Conservation (phyloP, 2,888 invertebrate species). For the Cosmia trapezina region DNA sequence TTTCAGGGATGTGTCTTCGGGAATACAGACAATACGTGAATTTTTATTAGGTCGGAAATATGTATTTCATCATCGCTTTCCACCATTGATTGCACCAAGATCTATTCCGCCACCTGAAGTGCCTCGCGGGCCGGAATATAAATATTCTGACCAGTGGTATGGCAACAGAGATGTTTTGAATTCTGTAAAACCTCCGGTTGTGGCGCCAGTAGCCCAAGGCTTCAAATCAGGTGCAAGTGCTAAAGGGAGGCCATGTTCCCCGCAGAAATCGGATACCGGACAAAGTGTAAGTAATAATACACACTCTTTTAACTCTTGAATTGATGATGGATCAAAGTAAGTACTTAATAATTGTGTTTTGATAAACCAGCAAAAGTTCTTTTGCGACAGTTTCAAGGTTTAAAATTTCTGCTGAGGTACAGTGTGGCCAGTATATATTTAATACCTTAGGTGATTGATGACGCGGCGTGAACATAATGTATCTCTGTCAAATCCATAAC, state of each 20-base stretch:
- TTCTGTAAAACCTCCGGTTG: conserved; percentile 81
- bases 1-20: conserved; percentile 76
- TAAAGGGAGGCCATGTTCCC: neutral
- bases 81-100: conserved; percentile 76
- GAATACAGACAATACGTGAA: conserved; percentile 75
- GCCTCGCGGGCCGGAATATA: conserved; percentile 78
- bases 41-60: conserved; percentile 81
- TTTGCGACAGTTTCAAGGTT: neutral
- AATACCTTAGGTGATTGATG: neutral
- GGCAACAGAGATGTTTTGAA: conserved; percentile 71
- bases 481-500: neutral
- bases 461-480: neutral
- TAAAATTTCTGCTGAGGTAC: neutral
- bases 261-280: neutral
- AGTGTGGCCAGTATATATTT: neutral
- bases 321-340: neutral
- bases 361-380: neutral
- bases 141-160: conserved; percentile 80
- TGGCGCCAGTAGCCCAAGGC: conserved; percentile 77
- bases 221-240: no score
- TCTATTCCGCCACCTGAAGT: conserved; percentile 79
- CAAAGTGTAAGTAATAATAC: neutral
- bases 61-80: conserved; percentile 76
- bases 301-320: neutral
- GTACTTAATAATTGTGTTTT: neutral